Conservation (phyloP, 1,140 invertebrate species). For the Ctenoplectra terminalis region DNA sequence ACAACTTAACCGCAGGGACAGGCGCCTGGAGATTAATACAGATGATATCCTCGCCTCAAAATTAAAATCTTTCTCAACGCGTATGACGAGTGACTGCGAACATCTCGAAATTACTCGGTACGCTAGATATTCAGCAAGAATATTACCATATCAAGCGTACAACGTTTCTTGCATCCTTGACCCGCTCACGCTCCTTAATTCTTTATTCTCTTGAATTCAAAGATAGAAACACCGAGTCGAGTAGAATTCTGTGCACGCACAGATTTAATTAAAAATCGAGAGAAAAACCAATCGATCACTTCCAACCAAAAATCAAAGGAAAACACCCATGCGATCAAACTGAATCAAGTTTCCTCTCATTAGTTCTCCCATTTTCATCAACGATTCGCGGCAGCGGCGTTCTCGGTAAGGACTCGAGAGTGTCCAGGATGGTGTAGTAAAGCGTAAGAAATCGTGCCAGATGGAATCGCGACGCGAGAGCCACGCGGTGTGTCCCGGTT, state of each 20-base stretch:
- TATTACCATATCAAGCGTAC: neutral
- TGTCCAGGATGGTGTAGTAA: slow-evolving; percentile 24
- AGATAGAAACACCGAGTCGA: neutral
- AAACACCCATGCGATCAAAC: neutral
- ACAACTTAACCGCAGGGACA: neutral
- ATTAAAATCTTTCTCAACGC: neutral
- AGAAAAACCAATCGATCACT: neutral
- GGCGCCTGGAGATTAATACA: too few relatives aligned
- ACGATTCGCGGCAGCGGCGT: neutral
- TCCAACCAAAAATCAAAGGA: neutral
- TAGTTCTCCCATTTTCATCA: neutral
- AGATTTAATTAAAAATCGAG: too few relatives aligned
- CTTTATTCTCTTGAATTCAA: neutral
- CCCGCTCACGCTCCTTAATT: neutral
- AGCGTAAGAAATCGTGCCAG: slow-evolving; percentile 39
- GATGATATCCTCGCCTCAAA: neutral
- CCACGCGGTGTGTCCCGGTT: slow-evolving; percentile 29
- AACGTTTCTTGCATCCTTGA: neutral
- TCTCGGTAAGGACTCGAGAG: slow-evolving; percentile 24
- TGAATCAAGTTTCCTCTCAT: neutral
- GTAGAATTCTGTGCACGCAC: neutral
- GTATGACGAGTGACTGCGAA: neutral
- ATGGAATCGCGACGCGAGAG: slow-evolving; percentile 28
- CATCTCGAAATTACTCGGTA: neutral
- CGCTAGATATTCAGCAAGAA: neutral